Evolutionary conservation across 37 sponge, comb jelly and placozoan species (phyloP).

Genomic region (Ephydatia muelleri): DNA sequence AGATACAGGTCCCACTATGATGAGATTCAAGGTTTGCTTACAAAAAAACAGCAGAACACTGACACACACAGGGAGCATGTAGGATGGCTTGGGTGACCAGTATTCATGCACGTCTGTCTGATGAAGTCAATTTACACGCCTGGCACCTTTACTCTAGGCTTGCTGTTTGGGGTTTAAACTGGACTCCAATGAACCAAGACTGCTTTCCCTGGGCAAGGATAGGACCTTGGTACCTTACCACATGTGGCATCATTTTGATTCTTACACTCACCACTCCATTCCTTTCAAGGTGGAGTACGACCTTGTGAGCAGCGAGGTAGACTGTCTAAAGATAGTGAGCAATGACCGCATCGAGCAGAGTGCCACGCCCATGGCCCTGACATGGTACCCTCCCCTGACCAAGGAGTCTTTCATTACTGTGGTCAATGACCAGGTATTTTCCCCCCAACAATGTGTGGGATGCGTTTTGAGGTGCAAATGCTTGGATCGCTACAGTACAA

Average conservation of each 20-base stretch:
- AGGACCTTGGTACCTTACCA: conserved; percentile 63
- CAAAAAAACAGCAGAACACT: background rate
- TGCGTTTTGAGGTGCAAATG: background rate
- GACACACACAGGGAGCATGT: background rate
- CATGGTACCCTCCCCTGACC: conserved; percentile 91
- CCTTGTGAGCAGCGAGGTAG: conserved; percentile 67
- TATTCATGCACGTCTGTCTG: background rate
- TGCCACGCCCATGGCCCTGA: conserved; percentile 77
- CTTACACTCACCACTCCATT: too few relatives aligned
- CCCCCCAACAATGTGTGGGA: conserved; percentile 48
- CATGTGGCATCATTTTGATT: background rate
- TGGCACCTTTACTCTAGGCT: conserved; percentile 23
- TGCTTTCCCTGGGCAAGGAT: conserved; percentile 84
- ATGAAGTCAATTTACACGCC: background rate
- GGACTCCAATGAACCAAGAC: conserved; percentile 69
- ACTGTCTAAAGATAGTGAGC: conserved; percentile 74
- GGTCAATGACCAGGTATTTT: conserved; percentile 80
- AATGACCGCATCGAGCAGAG: conserved; percentile 93
- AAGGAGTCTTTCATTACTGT: conserved; percentile 93
- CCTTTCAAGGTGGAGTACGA: conserved; percentile 88
- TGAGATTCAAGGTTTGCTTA: conserved; percentile 66
- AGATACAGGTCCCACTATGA: conserved; percentile 90
- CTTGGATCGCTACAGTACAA: conserved; percentile 69
- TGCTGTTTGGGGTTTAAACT: conserved; percentile 81
- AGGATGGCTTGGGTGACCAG: background rate